Evolutionary conservation across 2,797 vertebrate genomes (phyloP).

Genomic region (Crocidura indochinensis): DNA sequence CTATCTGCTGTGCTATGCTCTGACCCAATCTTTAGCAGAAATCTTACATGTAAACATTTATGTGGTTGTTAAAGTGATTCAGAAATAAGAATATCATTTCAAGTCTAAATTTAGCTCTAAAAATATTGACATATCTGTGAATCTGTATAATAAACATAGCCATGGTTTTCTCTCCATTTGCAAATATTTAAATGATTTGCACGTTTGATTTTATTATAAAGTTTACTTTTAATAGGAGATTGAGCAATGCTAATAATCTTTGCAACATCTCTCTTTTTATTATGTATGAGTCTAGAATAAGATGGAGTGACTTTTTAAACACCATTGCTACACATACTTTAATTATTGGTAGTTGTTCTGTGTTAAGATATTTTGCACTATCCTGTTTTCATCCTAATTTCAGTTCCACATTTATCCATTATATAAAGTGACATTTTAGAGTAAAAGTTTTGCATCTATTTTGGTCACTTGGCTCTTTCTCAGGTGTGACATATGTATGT

Average conservation of each 20-base stretch:
- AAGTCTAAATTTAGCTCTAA: not conserved
- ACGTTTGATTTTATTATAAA: not conserved
- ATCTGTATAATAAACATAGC: not conserved
- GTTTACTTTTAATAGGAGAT: not conserved
- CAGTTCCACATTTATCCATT: not conserved
- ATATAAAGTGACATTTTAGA: not conserved
- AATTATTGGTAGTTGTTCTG: not conserved
- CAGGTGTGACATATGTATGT: not conserved
- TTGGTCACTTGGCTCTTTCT: constrained; percentile 60
- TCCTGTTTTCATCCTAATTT: not conserved
- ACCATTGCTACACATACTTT: not conserved
- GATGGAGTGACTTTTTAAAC: not conserved
- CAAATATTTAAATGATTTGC: not conserved
- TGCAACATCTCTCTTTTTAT: not conserved
- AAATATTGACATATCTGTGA: not conserved
- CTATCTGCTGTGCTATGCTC: too few species aligned
- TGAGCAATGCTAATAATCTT: not conserved
- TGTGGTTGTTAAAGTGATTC: not conserved
- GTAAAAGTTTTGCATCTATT: not conserved
- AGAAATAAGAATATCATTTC: not conserved
- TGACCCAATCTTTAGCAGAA: not conserved
- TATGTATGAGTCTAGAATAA: not conserved
- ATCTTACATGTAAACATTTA: not conserved
- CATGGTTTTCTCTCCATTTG: not conserved
- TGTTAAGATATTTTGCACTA: not conserved